Evolutionary conservation across 2,797 vertebrate species (phyloP), one percentile per base, ranked within the genome.

Genomic region (Gymnocypris eckloni): DNA sequence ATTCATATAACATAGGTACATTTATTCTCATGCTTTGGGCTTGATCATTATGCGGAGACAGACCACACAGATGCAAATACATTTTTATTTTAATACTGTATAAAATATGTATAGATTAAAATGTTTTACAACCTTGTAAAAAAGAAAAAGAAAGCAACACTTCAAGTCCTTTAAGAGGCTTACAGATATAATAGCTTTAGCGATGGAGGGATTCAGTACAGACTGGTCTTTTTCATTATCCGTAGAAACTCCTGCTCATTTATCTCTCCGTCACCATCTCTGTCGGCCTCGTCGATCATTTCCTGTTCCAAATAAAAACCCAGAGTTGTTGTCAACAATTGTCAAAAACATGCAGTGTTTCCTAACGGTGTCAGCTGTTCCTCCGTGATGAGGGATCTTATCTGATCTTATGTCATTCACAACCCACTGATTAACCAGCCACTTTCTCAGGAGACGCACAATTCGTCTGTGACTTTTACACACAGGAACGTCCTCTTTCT

Each of bases 221-320:
- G 94, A 87, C 94, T 96, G 18, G 97, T 98, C 91, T 98, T 99
- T 93, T 97, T 97, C 98, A 99, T 99, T 89, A 99, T 97, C 91
- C 95, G 94, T 89, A 99, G 91, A 91, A 99, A 99, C 89, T 99
- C 98, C 93, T 97, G 95, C 92, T 99, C 97, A 11, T 93, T 97
- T 66, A 99, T 96, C 94, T 98, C 97, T 11, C 98, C 98, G 66
- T 98, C 97, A 33, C 97, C 97, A n/a, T 99, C 97, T 89, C 93
- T 91, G 89, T 99, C 97, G 10, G 98, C 98, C 95, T 99, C 98
- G 16, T 98, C 96, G 22, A 99, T 98, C 98, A 99, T 99, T 94
- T 99, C 98, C 98, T 99, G 81, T 41, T 22, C 3, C 16, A 56
- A 77, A 79, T 59, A 86, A 77, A 85, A 1, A 76, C 18, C 10